Evolutionary conservation across 2,888 invertebrate genomes (phyloP), one percentile per base, ranked within the genome.

Genomic region (Mayetiola destructor): DNA sequence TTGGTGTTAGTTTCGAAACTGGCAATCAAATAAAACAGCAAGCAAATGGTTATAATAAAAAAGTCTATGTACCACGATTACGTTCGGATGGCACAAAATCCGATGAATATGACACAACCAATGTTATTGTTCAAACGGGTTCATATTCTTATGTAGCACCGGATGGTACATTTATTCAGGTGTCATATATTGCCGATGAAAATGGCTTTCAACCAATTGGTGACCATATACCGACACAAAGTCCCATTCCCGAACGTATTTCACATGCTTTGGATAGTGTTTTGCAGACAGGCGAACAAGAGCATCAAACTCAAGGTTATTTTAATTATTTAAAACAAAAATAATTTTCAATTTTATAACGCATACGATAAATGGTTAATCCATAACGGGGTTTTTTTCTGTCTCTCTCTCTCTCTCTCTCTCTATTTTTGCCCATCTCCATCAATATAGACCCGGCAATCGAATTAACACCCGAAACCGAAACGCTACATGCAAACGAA

Each of bases 21-120:
- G 85, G 81, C 3, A 85, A 87, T 67, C 86, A 86, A 59, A 86
- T 86, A 59, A 79, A 81, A 64, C 80, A 85, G 0, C 82, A 85
- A 71, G 84, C 85, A 69, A 76, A 75, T 40, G 83, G 85, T 23
- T 84, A 79, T 66, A 74, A 83, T 62, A 86, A 85, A 70, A 76
- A 79, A 59, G 68, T 80, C 37, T 74, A 77, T 9, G 72, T 72
- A 62, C 65, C 71, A 55, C 66, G 64, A 35, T 64, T 71, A n/a
- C 71, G 73, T 56, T 74, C 73, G 18, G 70, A 69, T 32, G 70
- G 71, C 3, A 70, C 72, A 59, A 74, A 75, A 30, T 68, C 71
- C 56, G 76, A 75, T 57, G 78, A 79, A 57, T 80, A 80, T 62
- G 79, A 79, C 61, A 76, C 76, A 57, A 27, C 35, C 6, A 67